These are phyloP conservation scores for Thamnaconus septentrionalis DNA, from an alignment of 2,113 vertebrate genomes.

Conservation along the genomic window DNA sequence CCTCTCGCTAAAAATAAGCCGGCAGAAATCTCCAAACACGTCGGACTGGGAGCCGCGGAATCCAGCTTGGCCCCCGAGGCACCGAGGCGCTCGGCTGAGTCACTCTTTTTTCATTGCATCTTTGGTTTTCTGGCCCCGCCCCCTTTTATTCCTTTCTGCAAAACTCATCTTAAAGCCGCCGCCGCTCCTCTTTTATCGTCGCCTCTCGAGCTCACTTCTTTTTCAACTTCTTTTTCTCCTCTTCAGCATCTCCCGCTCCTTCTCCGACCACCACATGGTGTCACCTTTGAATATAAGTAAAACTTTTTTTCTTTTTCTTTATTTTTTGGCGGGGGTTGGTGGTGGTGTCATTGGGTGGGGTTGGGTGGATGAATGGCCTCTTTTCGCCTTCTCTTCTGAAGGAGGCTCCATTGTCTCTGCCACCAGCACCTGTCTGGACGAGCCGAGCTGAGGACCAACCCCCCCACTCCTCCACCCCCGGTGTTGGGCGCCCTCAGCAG, in stretches of 20 bases:
- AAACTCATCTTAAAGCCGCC: no score
- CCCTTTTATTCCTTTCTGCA: slow-evolving; percentile 39
- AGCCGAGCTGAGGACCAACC: slow-evolving; percentile 9
- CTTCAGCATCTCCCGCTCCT: slow-evolving; percentile 18
- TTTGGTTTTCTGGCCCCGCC: slow-evolving; percentile 2
- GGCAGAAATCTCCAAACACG: no score
- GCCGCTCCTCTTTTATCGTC: slow-evolving; percentile 22
- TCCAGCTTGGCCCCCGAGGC: no score
- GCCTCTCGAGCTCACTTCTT: slow-evolving; percentile 34
- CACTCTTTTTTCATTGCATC: no score
- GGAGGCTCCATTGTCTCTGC: slow-evolving; percentile 61
- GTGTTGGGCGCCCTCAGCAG: slow-evolving; percentile 65
- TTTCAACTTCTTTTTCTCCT: slow-evolving; percentile 22
- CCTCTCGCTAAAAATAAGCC: no score
- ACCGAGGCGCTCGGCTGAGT: no score
- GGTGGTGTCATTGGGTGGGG: no score
- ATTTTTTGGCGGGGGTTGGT: no score
- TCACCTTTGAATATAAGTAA: slow-evolving; percentile 46
- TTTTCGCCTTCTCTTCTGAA: slow-evolving; percentile 41
- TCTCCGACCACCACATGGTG: slow-evolving; percentile 37
- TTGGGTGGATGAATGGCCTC: slow-evolving; percentile 21
- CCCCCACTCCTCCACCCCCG: neutral
- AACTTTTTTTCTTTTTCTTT: slow-evolving; percentile 8
- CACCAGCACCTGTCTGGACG: slow-evolving; percentile 68
- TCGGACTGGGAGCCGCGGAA: no score